Conservation (phyloP, 2,797 vertebrate genomes). For the Lepilemur septentrionalis region DNA sequence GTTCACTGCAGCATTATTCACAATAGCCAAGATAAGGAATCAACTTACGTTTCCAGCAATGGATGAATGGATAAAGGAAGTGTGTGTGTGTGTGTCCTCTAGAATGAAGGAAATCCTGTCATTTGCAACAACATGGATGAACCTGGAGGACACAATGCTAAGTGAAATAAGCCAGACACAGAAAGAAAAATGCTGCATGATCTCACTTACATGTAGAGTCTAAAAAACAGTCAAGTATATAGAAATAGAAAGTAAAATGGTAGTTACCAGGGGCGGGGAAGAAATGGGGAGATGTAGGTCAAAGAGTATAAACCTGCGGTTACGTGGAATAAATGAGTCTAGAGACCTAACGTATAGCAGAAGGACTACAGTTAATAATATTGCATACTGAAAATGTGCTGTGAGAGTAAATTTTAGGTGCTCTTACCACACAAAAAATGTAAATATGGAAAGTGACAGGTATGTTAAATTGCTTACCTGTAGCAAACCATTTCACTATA, state of each 20-base stretch:
- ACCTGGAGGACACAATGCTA: neutral
- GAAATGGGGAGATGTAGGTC: neutral
- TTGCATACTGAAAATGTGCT: neutral
- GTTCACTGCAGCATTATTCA: neutral
- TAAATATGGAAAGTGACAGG: neutral
- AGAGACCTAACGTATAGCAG: neutral
- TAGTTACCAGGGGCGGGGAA: neutral
- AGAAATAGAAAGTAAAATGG: neutral
- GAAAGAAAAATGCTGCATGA: neutral
- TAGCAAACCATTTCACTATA: neutral
- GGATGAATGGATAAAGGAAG: neutral
- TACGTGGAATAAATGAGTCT: neutral
- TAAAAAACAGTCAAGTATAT: neutral
- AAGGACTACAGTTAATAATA: neutral
- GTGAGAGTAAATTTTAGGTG: neutral
- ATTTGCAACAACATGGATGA: neutral
- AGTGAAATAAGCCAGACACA: neutral
- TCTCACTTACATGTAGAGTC: neutral
- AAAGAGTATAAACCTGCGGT: neutral
- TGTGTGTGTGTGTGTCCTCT: neutral
- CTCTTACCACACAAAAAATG: neutral
- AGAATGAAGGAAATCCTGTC: neutral
- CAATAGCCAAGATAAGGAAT: neutral
- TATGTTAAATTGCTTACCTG: neutral
- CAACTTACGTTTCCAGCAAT: neutral